Evolutionary conservation across 2,888 invertebrate genomes (phyloP), one percentile per base, ranked within the genome.

Genomic region (Oscheius sp.): DNA sequence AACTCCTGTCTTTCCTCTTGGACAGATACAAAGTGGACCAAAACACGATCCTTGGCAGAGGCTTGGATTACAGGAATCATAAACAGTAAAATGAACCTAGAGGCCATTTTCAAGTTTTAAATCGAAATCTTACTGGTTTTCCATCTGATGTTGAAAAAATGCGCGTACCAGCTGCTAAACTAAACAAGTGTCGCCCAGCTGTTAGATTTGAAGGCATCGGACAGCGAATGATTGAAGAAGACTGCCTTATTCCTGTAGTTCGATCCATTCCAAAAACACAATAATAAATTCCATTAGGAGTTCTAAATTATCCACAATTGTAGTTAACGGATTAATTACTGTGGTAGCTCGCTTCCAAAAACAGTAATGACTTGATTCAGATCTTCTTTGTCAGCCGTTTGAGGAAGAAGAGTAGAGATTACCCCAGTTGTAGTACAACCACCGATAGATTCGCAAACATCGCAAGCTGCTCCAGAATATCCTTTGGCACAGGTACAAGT

Each of bases 391-490:
- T 77, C 75, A 0, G 73, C 77, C 0, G 78, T 76, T 10, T 74
- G 69, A 10, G 80, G 80, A 31, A 74, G 73, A 61, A 80, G 73
- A 68, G 74, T 73, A 25, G 55, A 31, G 37, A 74, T 42, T 31
- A 42, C 39, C 8, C 66, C 52, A 23, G 39, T 65, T 5, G 58
- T 48, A 0, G 53, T 17, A 27, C 33, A 58, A 23, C 71, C 70
- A 15, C 65, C 70, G 5, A 57, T 61, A 15, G 64, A 46, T n/a
- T 72, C 52, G 65, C 83, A 83, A 2, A 82, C 57, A 65, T 82
- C 83, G 67, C 83, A 83, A 4, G 79, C 80, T 10, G 79, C 75
- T 3, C 83, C 83, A 20, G 53, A 63, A 82, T 82, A 83, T 6
- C 79, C 80, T 45, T 67, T 63, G 3, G 67, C 48, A 42, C 83